Base-by-base conservation (phyloP, 2,113 vertebrate species). In the Xenus cinereus region DNA sequence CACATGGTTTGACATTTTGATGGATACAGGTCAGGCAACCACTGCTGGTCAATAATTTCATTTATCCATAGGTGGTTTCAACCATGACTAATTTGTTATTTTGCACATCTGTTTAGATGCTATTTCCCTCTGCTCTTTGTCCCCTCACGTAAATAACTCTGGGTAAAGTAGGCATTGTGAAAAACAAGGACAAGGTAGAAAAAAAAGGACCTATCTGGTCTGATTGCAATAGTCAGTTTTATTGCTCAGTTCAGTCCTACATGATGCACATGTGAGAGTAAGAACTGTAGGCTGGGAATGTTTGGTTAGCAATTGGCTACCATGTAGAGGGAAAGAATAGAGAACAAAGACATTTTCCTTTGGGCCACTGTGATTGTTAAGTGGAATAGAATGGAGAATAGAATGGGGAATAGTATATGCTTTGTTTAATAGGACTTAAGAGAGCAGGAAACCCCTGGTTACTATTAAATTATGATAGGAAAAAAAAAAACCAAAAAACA, bases 1-100 rank as follows among this genome's bases (percentile, higher is more conserved):
- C 96, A 87, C 75, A n/a, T 10, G 4, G 37, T 84, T 80, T 95
- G 93, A 93, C 94, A 93, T 95, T 96, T 97, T 98, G 97, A 98
- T 95, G 68, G 77, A 97, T 98, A 94, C 37, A 85, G 81, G 93
- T 96, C 94, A 98, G 84, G 89, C 66, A 97, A 71, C 32, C 22
- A 84, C 69, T 87, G 53, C 64, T 91, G 81, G 90, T 76, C 56
- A 77, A 30, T 93, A 97, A 97, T 97, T 98, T 95, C 48, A 92
- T 97, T 97, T 97, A 94, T 76, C 91, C 46, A 72, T 72, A 94
- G 87, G 94, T 89, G 67, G 67, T 84, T 95, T 96, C 69, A 87
- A 12, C 51, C 46, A 91, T 86, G 56, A 63, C 50, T 94, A 95
- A 94, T 93, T 95, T 81, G 94, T 94, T 93, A 92, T 57, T 92